Evolutionary conservation across 2,113 vertebrate genomes (phyloP), one percentile per base, ranked within the genome.

Genomic region (Calidris pygmaea): DNA sequence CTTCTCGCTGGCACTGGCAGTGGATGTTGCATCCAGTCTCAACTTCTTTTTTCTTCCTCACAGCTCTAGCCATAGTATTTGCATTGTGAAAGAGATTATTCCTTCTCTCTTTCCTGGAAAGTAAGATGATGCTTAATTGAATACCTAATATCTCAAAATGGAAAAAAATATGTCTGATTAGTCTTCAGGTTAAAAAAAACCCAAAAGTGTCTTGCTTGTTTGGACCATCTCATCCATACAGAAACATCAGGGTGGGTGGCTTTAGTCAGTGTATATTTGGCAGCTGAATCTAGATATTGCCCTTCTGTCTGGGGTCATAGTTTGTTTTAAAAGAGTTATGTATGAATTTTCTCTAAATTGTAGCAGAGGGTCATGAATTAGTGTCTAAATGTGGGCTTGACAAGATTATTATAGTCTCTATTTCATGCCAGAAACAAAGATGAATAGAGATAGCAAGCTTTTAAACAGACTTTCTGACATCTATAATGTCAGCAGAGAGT

Each of bases 391-490:
- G 92, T 79, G 68, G 84, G 17, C 52, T 96, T 97, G 96, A 97
- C 96, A 95, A 97, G 96, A 87, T 97, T 96, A 97, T 97, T 95
- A 94, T 62, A 85, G 94, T 96, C 87, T 87, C 84, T 96, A 94
- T 96, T 96, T 97, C 94, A 89, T 96, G 96, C 93, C 94, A 97
- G 95, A 94, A 97, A 93, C 91, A 95, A 95, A 97, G 96, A 96
- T 93, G 93, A 91, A 96, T 96, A 95, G 95, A 97, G 94, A 97
- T 97, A 95, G 94, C 94, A 96, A 95, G 94, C 87, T 96, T 97
- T 97, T 97, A 96, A 96, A 91, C 84, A 95, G 96, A 96, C 91
- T 91, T 95, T 95, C 87, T 96, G 96, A 96, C 96, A 96, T 97
- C 62, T 95, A 26, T 96, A 96, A 95, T 96, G 96, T 96, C 89